Percentiles rank a stretch among this genome's conserved stretches.
Evolutionary conservation across 2,113 vertebrate species (phyloP).

Genomic region (Enhydra lutris): DNA sequence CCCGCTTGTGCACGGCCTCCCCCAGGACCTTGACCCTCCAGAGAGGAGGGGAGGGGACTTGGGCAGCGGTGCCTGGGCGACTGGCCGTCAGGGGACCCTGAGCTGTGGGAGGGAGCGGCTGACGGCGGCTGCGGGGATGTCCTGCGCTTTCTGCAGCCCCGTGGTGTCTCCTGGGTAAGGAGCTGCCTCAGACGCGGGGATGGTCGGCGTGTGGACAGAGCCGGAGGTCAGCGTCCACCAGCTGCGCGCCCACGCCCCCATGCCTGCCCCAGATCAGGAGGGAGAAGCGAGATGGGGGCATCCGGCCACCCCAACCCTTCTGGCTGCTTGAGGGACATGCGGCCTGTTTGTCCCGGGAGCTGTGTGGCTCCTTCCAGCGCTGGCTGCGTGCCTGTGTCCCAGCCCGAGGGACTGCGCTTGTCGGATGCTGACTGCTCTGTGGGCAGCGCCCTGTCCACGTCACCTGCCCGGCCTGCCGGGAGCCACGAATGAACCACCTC

Average conservation of each 20-base stretch:
- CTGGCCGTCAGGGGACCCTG: accelerated
- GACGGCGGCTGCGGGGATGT: neutral
- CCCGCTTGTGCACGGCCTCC: neutral
- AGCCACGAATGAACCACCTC: neutral
- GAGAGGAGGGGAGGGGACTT: neutral
- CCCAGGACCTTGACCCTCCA: accelerated
- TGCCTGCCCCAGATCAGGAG: accelerated
- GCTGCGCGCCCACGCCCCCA: accelerated
- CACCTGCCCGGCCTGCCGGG: neutral
- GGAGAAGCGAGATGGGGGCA: accelerated
- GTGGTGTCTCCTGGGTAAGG: accelerated
- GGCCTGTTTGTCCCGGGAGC: accelerated
- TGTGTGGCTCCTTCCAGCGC: neutral
- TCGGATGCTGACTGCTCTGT: accelerated
- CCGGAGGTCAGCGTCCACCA: neutral
- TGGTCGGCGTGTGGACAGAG: accelerated
- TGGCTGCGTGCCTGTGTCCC: neutral
- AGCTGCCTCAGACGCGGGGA: accelerated
- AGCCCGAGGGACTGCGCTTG: accelerated
- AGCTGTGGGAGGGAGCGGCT: neutral
- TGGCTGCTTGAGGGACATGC: too few species aligned
- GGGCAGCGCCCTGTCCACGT: too few species aligned
- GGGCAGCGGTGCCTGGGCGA: accelerated
- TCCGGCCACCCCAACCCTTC: accelerated
- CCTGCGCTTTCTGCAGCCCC: accelerated